These are phyloP conservation scores for Mustela erminea DNA, from an alignment of 2,797 vertebrate genomes.

Conservation along the genomic window DNA sequence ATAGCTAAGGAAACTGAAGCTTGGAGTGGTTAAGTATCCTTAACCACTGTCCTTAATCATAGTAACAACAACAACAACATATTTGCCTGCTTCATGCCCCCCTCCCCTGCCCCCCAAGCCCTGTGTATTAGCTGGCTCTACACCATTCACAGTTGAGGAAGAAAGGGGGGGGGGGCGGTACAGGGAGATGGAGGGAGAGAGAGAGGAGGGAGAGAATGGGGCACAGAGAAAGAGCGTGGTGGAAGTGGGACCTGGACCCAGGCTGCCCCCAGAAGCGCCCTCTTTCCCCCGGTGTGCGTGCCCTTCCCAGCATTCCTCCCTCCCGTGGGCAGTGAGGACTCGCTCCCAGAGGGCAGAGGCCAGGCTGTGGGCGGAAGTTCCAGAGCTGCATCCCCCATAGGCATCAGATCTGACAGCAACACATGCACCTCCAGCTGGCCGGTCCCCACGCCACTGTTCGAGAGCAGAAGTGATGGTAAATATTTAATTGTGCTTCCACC, in stretches of 20 bases:
- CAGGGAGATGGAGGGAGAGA: too few species aligned
- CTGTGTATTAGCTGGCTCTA: background rate
- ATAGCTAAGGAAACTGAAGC: too few species aligned
- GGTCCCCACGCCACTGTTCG: constrained; percentile 75
- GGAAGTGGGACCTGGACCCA: background rate
- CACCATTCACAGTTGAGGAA: background rate
- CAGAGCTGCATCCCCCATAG: constrained; percentile 22
- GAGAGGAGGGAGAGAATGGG: background rate
- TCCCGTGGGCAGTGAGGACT: background rate
- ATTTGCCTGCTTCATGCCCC: background rate
- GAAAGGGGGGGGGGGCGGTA: accelerated
- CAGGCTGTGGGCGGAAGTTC: background rate
- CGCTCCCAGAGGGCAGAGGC: background rate
- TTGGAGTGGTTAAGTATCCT: too few species aligned
- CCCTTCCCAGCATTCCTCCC: background rate
- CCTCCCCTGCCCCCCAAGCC: accelerated
- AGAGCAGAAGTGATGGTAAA: constrained; percentile 83
- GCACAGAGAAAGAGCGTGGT: background rate
- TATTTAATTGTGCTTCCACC: constrained; percentile 84
- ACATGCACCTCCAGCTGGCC: constrained; percentile 79
- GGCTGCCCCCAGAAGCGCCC: background rate
- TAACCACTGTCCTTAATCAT: too few species aligned
- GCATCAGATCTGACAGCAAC: constrained; percentile 72
- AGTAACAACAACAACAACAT: too few species aligned
- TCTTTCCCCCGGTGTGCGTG: background rate